Percentiles rank a stretch among this genome's conserved stretches.
phyloP scores from a whole-genome alignment of 2,113 vertebrate species.

The Conger conger region DNA sequence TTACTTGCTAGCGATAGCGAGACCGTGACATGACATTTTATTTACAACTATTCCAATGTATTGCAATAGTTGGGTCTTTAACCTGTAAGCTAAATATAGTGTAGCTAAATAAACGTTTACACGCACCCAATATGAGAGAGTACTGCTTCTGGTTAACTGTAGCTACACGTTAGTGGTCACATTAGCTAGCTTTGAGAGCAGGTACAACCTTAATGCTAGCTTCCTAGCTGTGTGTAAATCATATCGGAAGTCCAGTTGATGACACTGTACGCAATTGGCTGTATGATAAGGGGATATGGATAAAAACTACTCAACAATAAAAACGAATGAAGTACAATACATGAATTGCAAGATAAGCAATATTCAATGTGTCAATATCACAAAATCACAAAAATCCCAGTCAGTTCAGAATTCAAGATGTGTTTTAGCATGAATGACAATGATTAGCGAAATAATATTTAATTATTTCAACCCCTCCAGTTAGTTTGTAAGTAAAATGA shows the following conservation, averaged over 20 bases:
- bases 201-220: too few relatives aligned
- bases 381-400: too few relatives aligned
- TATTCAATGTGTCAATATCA: not conserved
- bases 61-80: not conserved
- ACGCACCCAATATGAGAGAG: not conserved
- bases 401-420: too few relatives aligned
- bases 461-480: too few relatives aligned
- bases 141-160: not conserved
- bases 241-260: not conserved
- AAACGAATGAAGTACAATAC: not conserved
- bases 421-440: too few relatives aligned
- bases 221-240: not conserved
- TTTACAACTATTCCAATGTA: not conserved
- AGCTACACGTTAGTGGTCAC: not conserved
- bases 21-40: not conserved
- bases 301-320: not conserved
- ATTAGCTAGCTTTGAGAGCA: too few relatives aligned
- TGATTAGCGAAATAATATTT: too few relatives aligned
- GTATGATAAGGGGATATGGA: constrained; percentile 12
- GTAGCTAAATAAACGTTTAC: not conserved
- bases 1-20: not conserved
- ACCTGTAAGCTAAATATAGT: not conserved
- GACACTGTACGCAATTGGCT: constrained; percentile 20
- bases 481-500: too few relatives aligned
- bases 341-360: not conserved